These are phyloP conservation scores for Sinodicranocentrus sp. DNA, from an alignment of 2,888 invertebrate genomes.

Conservation along the genomic window DNA sequence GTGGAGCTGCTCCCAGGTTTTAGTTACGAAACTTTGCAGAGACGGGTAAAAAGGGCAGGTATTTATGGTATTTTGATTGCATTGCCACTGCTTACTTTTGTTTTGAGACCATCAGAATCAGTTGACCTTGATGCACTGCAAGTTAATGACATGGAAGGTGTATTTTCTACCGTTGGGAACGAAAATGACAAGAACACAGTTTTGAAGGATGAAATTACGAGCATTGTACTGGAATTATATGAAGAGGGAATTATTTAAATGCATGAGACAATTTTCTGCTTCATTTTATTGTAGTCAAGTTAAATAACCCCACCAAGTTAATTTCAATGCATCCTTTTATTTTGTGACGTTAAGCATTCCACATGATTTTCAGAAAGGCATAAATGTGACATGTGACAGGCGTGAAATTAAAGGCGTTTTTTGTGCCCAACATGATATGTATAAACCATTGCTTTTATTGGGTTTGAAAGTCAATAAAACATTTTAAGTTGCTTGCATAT, in stretches of 20 bases:
- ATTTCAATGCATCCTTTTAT: no score
- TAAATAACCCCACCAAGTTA: no score
- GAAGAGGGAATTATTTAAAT: conserved; percentile 47
- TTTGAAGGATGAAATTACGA: conserved; percentile 22
- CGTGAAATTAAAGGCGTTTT: no score
- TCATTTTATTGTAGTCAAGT: no score
- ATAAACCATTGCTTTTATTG: no score
- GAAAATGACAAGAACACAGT: conserved; percentile 17
- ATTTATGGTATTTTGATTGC: conserved; percentile 36
- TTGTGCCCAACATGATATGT: no score
- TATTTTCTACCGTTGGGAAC: conserved; percentile 32
- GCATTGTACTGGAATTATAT: conserved; percentile 25
- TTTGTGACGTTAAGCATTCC: no score
- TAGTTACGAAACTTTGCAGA: conserved; percentile 40
- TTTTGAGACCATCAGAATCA: conserved; percentile 40
- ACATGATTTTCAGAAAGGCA: no score
- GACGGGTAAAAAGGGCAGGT: conserved; percentile 27
- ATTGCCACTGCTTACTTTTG: conserved; percentile 14
- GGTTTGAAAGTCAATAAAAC: no score
- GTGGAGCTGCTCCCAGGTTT: conserved; percentile 50
- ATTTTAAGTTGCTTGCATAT: no score
- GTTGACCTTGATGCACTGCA: conserved; percentile 32
- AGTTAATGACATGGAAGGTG: conserved; percentile 1
- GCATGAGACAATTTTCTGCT: no score
- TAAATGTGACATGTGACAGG: no score